Evolutionary conservation across 2,888 invertebrate species (phyloP).

Genomic region (Calameuta idolon): DNA sequence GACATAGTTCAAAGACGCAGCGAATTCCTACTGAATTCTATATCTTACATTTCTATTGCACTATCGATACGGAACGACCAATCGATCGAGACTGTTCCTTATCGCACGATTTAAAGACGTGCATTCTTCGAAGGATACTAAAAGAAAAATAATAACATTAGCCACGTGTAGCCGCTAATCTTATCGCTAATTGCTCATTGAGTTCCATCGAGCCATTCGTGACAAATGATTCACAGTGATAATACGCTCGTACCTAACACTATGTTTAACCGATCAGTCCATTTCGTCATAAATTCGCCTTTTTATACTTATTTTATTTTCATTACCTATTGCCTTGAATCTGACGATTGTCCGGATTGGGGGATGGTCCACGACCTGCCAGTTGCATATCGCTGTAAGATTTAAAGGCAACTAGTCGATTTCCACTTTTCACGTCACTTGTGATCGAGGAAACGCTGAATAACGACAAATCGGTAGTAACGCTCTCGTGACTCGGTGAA

Average conservation of each 20-base stretch:
- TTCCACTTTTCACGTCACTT: constrained; percentile 68
- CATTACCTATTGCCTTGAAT: constrained; percentile 57
- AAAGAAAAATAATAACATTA: neutral
- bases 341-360: constrained; percentile 75
- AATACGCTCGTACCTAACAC: neutral
- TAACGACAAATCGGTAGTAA: constrained; percentile 84
- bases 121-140: no score
- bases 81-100: neutral
- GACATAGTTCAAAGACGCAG: neutral
- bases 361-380: constrained; percentile 75
- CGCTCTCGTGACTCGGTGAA: constrained; percentile 86
- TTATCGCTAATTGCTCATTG: neutral
- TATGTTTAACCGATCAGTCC: neutral
- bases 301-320: neutral
- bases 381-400: constrained; percentile 68
- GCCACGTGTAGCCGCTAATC: neutral
- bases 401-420: constrained; percentile 69
- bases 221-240: neutral
- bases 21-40: neutral
- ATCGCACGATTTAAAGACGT: neutral
- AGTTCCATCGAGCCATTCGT: neutral
- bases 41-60: neutral
- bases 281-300: neutral
- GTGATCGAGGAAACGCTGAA: constrained; percentile 81
- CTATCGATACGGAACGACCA: neutral